Percentiles rank a stretch among this genome's conserved stretches.
Evolutionary conservation across 2,113 vertebrate genomes (phyloP).

Genomic region (Eulacestoma nigropectus): DNA sequence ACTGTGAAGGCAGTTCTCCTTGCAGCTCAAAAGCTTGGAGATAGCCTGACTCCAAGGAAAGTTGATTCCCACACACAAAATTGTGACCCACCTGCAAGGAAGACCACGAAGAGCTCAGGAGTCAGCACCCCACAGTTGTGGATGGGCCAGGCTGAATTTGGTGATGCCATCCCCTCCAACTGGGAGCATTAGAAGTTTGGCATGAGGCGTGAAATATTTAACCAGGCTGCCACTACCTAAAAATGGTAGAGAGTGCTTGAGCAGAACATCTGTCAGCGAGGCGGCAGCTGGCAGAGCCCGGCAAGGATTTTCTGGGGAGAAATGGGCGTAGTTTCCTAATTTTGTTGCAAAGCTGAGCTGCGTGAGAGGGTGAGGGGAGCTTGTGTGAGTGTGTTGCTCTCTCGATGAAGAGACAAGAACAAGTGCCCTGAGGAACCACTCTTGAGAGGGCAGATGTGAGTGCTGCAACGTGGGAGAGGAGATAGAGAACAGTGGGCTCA

Average conservation of each 20-base stretch:
- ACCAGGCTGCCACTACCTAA: background rate
- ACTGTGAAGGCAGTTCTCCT: background rate
- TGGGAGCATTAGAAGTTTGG: background rate
- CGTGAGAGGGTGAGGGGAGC: background rate
- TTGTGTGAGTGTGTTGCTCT: rapidly evolving
- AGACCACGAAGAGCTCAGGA: background rate
- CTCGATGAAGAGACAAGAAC: background rate
- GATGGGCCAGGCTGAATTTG: background rate
- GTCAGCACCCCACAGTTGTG: rapidly evolving
- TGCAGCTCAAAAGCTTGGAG: background rate
- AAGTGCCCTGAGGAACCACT: background rate
- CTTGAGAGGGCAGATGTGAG: background rate
- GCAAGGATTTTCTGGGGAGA: slow-evolving; percentile 9
- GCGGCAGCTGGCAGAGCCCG: slow-evolving; percentile 27
- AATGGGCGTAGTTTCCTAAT: background rate
- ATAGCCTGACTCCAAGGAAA: background rate
- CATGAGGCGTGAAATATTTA: background rate
- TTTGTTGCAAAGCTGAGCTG: background rate
- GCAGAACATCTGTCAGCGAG: slow-evolving; percentile 44
- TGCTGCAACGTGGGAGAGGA: background rate
- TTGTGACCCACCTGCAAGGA: background rate
- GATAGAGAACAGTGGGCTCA: background rate
- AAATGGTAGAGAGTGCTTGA: background rate
- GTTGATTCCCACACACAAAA: background rate
- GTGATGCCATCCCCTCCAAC: background rate